These are phyloP conservation scores for Cirrhinus mrigala DNA, from an alignment of 2,797 vertebrate genomes.

Conservation along the genomic window DNA sequence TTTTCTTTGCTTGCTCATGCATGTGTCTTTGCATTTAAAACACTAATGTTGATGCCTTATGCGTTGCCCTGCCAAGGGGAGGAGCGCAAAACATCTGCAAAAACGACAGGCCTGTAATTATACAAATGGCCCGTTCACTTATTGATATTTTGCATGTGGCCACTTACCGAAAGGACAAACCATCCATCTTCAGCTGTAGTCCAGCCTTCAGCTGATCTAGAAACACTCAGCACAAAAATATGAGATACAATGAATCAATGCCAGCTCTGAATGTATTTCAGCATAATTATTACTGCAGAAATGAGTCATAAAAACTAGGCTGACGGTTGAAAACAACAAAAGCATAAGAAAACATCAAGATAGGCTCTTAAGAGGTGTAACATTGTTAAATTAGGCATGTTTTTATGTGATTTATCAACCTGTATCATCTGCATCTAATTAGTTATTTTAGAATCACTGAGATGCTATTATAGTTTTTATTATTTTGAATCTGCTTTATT, in stretches of 20 bases:
- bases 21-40: not conserved
- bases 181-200: constrained; percentile 6
- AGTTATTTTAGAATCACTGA: not conserved
- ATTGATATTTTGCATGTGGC: constrained; percentile 24
- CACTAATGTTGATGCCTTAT: not conserved
- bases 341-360: not conserved
- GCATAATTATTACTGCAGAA: constrained; percentile 1
- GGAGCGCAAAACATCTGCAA: not conserved
- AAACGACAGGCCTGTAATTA: constrained; percentile 21
- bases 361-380: not conserved
- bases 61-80: not conserved
- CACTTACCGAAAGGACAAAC: not conserved
- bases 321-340: not conserved
- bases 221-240: constrained; percentile 18
- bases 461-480: not conserved
- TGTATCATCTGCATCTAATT: not conserved
- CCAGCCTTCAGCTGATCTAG: not conserved
- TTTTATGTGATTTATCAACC: not conserved
- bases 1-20: not conserved
- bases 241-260: constrained; percentile 13
- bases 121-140: constrained; percentile 18
- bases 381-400: not conserved
- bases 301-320: not conserved
- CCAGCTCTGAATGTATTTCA: constrained; percentile 6
- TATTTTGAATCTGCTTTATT: not conserved